Base-by-base conservation (phyloP, 2,113 vertebrate genomes). In the Hippoglossus stenolepis region DNA sequence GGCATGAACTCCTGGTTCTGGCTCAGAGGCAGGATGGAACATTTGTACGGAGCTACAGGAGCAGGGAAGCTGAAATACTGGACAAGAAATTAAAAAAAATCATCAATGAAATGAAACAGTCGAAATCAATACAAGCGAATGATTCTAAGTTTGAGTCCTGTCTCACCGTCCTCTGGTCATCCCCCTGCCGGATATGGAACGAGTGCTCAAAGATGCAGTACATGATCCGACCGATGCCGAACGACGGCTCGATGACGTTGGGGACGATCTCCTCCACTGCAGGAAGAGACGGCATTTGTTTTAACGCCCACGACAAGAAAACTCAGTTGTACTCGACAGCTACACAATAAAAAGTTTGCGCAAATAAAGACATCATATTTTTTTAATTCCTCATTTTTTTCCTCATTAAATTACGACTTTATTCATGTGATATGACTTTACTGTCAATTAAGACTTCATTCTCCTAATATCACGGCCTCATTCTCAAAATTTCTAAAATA, bases 11-110 rank as follows among this genome's bases (percentile, higher is more conserved):
- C 97, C 90, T 96, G 97, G 91, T 98, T 97, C 76, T 96, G 96
- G 92, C 97, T 98, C 90, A 98, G 87, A 40, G 97, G 97, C 65
- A 98, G 96, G 89, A 99, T 96, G 0, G 96, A 96, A 61, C 96
- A 98, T 82, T 99, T 98, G 92, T 96, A 98, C 0, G 97, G 97
- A 8, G 97, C 94, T 8, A 98, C 96, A 2, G 95, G 87, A 28
- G 96, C 95, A 43, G 97, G 97, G 71, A 99, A 99, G 83, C 95
- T 98, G 95, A 99, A 99, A 92, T 90, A 98, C 97, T 98, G 75
- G 11, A 76, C 14, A 82, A 20, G 35, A 38, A 15, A 53, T 35
- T 7, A 8, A 28, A 24, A 15, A 64, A 43, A 1, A 35, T 21
- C 10, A 13, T 61, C 10, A 71, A 21, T 31, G 17, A 59, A 0